Base-by-base conservation (phyloP, 2,797 vertebrate species). In the Labroides dimidiatus region DNA sequence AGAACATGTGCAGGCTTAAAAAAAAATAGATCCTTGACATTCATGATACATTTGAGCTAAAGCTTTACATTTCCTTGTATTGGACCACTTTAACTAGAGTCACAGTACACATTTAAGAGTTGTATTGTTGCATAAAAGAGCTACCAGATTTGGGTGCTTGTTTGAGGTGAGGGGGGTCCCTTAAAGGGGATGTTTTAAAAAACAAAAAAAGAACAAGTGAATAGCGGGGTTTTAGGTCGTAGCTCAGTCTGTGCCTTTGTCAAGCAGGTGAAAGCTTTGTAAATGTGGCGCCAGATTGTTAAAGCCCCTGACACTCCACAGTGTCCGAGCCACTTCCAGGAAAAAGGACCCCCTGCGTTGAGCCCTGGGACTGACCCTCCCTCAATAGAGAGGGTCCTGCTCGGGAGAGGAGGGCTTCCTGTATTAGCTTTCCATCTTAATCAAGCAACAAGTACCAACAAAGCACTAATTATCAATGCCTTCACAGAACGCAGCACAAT, bases 221-320 rank as follows among this genome's bases (percentile, higher is more conserved):
- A 92, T 93, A 84, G 92, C 84, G 85, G 90, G 90, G 87, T 92
- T 92, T 94, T 88, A 86, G 92, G 91, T 91, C 89, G 92, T 93
- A 94, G 94, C 92, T 94, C 92, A 93, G 93, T 93, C 94, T 93
- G 90, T 58, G 91, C 91, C 86, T 94, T 95, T 94, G 94, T 95
- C 89, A 81, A 87, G 91, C 92, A 94, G 93, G 93, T 93, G 92
- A 94, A 93, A 87, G 92, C 93, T 94, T 95, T 95, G 92, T 93
- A 91, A 94, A 93, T 89, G 91, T 93, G 94, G 94, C 94, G 94
- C 94, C 94, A 90, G 93, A 92, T 94, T 91, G 92, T 94, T 94
- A 93, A 94, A 94, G 91, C 90, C 90, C 86, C 92, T 91, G 93
- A 94, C 94, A 93, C 94, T 93, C 92, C 84, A 91, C 84, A 83